These are phyloP conservation scores for Chinchilla lanigera DNA, from an alignment of 2,113 vertebrate genomes.

Conservation along the genomic window DNA sequence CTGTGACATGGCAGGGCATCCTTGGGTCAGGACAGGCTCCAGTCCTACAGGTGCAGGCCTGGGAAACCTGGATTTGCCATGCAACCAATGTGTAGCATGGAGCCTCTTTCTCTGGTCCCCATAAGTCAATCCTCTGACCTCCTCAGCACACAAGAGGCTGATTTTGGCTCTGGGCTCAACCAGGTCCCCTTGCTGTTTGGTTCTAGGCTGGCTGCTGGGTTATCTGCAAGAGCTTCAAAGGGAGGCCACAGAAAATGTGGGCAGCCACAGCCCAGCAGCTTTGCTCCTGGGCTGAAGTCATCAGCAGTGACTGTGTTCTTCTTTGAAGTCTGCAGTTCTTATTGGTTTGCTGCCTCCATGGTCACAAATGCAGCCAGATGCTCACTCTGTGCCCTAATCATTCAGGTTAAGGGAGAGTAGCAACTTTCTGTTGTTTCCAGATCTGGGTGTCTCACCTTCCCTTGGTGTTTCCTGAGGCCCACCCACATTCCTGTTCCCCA, in stretches of 20 bases:
- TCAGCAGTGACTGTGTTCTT: background rate
- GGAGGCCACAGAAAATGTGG: background rate
- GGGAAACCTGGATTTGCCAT: background rate
- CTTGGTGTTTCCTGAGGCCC: background rate
- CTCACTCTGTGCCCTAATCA: background rate
- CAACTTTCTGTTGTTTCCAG: background rate
- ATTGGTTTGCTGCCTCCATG: background rate
- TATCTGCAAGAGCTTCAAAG: background rate
- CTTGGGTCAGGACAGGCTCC: background rate
- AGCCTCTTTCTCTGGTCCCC: background rate
- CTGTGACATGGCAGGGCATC: fast-evolving
- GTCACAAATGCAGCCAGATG: background rate
- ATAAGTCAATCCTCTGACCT: background rate
- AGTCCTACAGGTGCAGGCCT: fast-evolving
- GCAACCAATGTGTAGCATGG: background rate
- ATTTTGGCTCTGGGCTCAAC: background rate
- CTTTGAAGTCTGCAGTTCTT: background rate
- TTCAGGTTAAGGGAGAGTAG: background rate
- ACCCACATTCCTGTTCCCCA: background rate
- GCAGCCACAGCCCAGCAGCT: background rate
- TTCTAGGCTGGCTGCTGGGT: background rate
- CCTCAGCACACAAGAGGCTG: background rate
- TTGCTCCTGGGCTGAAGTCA: background rate
- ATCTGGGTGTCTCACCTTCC: background rate
- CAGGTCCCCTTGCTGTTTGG: background rate